Evolutionary conservation across 2,888 invertebrate species (phyloP), one percentile per base, ranked within the genome.

Genomic region (Ptilodon capucinus): DNA sequence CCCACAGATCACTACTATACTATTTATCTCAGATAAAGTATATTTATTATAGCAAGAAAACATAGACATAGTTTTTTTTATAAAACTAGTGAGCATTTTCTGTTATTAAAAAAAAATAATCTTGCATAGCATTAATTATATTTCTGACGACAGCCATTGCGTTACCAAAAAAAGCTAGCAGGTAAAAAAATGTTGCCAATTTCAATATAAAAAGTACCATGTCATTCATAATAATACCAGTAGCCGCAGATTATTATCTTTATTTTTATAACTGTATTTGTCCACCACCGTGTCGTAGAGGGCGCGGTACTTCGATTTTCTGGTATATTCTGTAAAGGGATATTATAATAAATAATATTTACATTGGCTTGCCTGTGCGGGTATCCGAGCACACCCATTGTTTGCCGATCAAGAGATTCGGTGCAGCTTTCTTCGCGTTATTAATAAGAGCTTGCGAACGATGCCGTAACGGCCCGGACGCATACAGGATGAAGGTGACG

Each of bases 401-500:
- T 83, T 80, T 81, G 85, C 76, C 79, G 86, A 91, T 91, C 87
- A 82, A 67, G 71, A 78, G 76, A 88, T 88, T 88, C 74, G 76
- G 79, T 73, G 70, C 70, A 71, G 80, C 88, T 89, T 88, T 88
- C 88, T 85, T 87, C 84, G 80, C 74, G 68, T 84, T 88, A 88
- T 87, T 90, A 91, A 87, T 90, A 90, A 88, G 86, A 78, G 83
- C 86, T 75, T 74, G 81, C 81, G 74, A 81, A 81, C 81, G 79
- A 76, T 81, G 81, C 75, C 70, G 78, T 84, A 83, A 83, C 83
- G 74, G 79, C 79, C 54, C 54, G 42, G 36, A 35, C 23, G 47
- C 47, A 45, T 79, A 89, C 76, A 86, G 84, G 66, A 0, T 81
- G 89, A 36, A 46, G 32, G 21, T 21, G 39, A 19, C 11, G 34